Base-by-base conservation (phyloP, 1,140 invertebrate species). In the Episyrphus balteatus region DNA sequence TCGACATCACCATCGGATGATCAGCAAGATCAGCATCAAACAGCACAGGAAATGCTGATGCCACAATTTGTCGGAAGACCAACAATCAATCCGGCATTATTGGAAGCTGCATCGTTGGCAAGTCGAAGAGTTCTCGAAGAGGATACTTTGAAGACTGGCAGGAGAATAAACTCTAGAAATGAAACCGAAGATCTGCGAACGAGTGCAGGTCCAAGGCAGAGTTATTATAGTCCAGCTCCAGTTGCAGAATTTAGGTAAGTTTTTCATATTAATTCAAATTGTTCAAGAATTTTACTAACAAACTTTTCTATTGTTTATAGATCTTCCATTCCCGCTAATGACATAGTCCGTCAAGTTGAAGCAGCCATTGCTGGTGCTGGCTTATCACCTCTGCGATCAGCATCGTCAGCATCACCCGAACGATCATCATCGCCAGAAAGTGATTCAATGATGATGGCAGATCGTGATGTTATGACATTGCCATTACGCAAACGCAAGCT, bases 401-500 rank as follows among this genome's bases (percentile, higher is more conserved):
- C 49, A 10, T 59, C 58, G n/a, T 59, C 64, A 1, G 62, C 59
- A 48, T 75, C 75, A 14, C 75, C 75, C 0, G 74, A 71, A 55
- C 75, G 76, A 5, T 76, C 75, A 17, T 70, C 76, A 3, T 78
- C 78, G 42, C 83, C 70, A 2, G 75, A 77, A 54, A 73, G 77
- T 17, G 64, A 77, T 12, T 76, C 76, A 40, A 57, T 76, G 3
- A 69, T 70, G 30, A 70, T 75, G 48, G 70, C 72, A 2, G 70
- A 75, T 42, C 73, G 73, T 36, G 81, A 82, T 51, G 75, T 75
- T 43, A 73, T 84, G 17, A 84, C 78, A 33, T 64, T 88, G 39
- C 86, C 86, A 10, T 78, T 83, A 5, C 70, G 86, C 37, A 90
- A 90, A 68, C 74, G 86, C 41, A 88, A 85, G 60, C 79, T 86